These are phyloP conservation scores for Ispidina lecontei DNA, from an alignment of 2,797 vertebrate species.

Conservation along the genomic window DNA sequence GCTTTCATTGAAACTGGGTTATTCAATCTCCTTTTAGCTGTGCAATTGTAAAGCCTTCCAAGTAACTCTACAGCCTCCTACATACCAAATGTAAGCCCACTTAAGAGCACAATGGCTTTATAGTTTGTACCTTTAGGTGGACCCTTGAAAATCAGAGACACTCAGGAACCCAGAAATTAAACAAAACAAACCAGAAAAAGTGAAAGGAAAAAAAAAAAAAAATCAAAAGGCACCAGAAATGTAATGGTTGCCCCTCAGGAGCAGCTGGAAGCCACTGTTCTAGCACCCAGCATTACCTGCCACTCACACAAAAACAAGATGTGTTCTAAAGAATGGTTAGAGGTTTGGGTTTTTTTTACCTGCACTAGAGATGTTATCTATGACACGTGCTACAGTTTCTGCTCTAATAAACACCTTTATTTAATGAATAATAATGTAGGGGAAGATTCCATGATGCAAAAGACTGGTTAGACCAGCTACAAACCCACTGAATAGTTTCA, in stretches of 20 bases:
- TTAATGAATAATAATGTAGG: not conserved
- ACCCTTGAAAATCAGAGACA: not conserved
- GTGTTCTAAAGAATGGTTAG: not conserved
- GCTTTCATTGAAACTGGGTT: not conserved
- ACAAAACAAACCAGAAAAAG: not conserved
- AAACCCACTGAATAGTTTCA: not conserved
- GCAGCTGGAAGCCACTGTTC: not conserved
- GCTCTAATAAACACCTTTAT: conserved; percentile 19
- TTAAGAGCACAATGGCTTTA: not conserved
- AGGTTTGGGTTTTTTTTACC: not conserved
- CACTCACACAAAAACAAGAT: not conserved
- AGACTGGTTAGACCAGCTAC: conserved; percentile 31
- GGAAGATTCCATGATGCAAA: not conserved
- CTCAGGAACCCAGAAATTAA: not conserved
- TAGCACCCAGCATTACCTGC: not conserved
- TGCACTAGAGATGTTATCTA: conserved; percentile 4
- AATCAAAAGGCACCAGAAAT: not conserved
- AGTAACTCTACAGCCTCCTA: not conserved
- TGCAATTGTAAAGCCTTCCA: not conserved
- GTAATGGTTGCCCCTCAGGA: not conserved
- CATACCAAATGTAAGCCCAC: not conserved
- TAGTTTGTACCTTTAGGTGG: not conserved
- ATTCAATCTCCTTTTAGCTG: not conserved
- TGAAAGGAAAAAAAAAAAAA: not conserved
- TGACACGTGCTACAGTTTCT: not conserved